Conservation (phyloP, 2,888 invertebrate species). For the Aleiodes alternator region DNA sequence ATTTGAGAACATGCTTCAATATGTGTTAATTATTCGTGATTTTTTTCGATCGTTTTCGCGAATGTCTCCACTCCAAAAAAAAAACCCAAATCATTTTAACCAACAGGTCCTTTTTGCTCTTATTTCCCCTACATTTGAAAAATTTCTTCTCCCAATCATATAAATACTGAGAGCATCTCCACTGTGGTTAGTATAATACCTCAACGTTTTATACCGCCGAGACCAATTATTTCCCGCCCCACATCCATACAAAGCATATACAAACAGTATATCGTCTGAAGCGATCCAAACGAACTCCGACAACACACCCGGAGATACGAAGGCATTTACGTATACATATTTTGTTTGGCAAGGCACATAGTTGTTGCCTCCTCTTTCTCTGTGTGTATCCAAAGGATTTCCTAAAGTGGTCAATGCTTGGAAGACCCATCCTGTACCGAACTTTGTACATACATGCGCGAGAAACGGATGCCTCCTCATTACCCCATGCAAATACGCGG, state of each 20-base stretch:
- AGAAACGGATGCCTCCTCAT: conserved; percentile 58
- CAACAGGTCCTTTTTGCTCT: too few species aligned
- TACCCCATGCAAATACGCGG: conserved; percentile 63
- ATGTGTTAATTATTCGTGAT: too few species aligned
- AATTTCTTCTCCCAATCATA: neutral
- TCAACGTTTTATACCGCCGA: conserved; percentile 34
- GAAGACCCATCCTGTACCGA: conserved; percentile 1
- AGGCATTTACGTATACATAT: conserved; percentile 38
- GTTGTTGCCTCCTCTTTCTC: conserved; percentile 36
- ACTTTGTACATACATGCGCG: conserved; percentile 42
- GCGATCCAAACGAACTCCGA: conserved; percentile 37
- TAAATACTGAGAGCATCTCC: neutral
- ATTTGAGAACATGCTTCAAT: too few species aligned
- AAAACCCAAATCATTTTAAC: too few species aligned
- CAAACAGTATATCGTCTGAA: conserved; percentile 18
- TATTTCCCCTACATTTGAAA: neutral
- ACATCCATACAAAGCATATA: conserved; percentile 41
- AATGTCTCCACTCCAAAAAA: too few species aligned
- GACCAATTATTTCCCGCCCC: conserved; percentile 54
- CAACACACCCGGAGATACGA: conserved; percentile 47
- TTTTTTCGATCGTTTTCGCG: too few species aligned
- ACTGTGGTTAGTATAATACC: neutral
- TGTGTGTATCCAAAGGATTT: conserved; percentile 47
- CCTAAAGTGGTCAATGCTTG: conserved; percentile 55
- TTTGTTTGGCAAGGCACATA: conserved; percentile 37